Percentiles rank a stretch among this genome's conserved stretches.
phyloP scores from a whole-genome alignment of 2,888 invertebrate species.

The Sesia bembeciformis region DNA sequence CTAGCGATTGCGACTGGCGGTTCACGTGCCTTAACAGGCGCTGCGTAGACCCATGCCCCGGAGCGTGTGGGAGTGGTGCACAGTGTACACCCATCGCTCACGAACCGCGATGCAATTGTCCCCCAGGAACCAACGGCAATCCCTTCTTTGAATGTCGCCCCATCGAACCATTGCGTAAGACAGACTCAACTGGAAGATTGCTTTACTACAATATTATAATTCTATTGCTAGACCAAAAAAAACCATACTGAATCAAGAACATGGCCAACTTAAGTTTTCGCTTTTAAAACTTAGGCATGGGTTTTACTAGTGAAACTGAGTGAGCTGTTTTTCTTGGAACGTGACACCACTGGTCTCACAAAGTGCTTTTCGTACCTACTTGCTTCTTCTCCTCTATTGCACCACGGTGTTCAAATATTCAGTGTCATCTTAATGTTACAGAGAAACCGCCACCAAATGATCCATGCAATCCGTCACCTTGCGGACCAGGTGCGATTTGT shows the following conservation, averaged over 20 bases:
- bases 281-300: conserved; percentile 73
- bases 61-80: conserved; percentile 83
- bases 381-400: not conserved
- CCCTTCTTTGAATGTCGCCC: conserved; percentile 80
- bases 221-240: conserved; percentile 3
- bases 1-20: conserved; percentile 81
- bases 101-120: conserved; percentile 81
- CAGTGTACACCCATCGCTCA: conserved; percentile 82
- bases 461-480: conserved; percentile 90
- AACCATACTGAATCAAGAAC: not conserved
- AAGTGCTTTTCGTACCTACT: not conserved
- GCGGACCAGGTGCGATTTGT: conserved; percentile 88
- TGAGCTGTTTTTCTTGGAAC: conserved; percentile 19
- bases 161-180: conserved; percentile 65
- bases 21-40: conserved; percentile 81
- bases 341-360: not conserved
- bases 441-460: conserved; percentile 67
- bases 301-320: conserved; percentile 64
- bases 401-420: conserved; percentile 1
- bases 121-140: conserved; percentile 79
- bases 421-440: conserved; percentile 27
- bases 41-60: conserved; percentile 83
- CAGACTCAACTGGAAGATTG: conserved; percentile 53
- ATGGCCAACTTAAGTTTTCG: conserved; percentile 45
- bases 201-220: conserved; percentile 19